Evolutionary conservation across 2,797 vertebrate genomes (phyloP).

Genomic region (Ispidina lecontei): DNA sequence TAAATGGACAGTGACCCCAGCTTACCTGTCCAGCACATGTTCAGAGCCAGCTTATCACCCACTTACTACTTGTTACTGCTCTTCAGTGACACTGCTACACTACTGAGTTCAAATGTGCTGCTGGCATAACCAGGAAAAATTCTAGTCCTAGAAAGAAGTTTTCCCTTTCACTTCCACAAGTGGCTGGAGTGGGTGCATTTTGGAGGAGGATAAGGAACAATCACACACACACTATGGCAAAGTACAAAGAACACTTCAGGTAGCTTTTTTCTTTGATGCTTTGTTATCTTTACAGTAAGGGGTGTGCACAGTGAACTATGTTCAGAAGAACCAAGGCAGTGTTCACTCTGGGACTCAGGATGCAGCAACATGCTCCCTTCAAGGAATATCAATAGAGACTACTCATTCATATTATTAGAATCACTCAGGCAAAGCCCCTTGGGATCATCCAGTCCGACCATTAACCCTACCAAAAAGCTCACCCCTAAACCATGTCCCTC

Average conservation of each 20-base stretch:
- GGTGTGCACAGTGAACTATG: not conserved
- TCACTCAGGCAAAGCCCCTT: too few species aligned
- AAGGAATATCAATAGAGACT: not conserved
- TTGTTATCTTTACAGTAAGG: not conserved
- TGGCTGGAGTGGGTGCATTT: fast-evolving
- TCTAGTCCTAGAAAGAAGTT: not conserved
- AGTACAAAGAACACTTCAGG: not conserved
- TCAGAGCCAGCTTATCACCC: not conserved
- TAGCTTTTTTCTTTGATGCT: not conserved
- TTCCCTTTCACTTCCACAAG: not conserved
- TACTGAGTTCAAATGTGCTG: not conserved
- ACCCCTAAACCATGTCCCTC: too few species aligned
- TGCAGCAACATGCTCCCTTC: not conserved
- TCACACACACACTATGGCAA: not conserved
- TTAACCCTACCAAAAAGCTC: too few species aligned
- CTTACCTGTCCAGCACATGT: not conserved
- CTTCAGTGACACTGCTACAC: not conserved
- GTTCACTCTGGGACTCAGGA: not conserved
- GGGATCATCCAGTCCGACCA: too few species aligned
- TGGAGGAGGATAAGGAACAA: not conserved
- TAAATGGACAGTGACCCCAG: not conserved
- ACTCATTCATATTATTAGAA: not conserved
- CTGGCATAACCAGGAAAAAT: not conserved
- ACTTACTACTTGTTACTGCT: not conserved
- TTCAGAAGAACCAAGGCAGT: not conserved